These are phyloP conservation scores for Limonius californicus DNA, from an alignment of 1,140 invertebrate species.

Conservation along the genomic window DNA sequence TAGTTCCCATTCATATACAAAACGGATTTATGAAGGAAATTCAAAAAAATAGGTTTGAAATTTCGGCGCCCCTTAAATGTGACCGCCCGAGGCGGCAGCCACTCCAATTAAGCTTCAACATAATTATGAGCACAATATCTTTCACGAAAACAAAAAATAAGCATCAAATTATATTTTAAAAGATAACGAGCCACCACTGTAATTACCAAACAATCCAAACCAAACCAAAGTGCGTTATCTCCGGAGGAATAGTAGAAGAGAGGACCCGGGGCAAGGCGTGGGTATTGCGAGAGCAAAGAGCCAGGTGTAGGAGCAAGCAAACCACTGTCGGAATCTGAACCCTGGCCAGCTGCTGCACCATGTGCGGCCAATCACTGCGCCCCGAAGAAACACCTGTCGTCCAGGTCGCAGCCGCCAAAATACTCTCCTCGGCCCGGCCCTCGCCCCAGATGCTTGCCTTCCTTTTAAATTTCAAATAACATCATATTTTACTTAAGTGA, in stretches of 20 bases:
- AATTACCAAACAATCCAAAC: background rate
- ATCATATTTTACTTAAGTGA: background rate
- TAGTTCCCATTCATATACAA: no score
- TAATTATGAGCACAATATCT: no score
- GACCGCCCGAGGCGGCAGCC: no score
- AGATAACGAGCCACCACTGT: background rate
- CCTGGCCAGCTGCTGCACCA: constrained; percentile 2
- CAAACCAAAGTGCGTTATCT: background rate
- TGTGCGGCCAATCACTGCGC: constrained; percentile 11
- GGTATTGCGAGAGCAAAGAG: background rate
- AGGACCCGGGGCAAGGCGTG: background rate
- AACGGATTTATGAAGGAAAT: no score
- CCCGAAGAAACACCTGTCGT: constrained; percentile 2
- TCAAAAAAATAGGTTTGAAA: no score
- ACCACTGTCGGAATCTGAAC: constrained; percentile 3
- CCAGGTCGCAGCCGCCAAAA: constrained; percentile 1
- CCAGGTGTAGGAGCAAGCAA: constrained; percentile 7
- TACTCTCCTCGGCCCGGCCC: background rate
- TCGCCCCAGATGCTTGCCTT: background rate
- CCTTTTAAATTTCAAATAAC: background rate
- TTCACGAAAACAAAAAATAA: no score
- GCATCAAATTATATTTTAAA: no score
- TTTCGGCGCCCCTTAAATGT: no score
- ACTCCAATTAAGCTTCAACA: no score
- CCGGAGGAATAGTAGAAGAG: background rate